Evolutionary conservation across 1,140 invertebrate species (phyloP).

Genomic region (Drosophila pandora): DNA sequence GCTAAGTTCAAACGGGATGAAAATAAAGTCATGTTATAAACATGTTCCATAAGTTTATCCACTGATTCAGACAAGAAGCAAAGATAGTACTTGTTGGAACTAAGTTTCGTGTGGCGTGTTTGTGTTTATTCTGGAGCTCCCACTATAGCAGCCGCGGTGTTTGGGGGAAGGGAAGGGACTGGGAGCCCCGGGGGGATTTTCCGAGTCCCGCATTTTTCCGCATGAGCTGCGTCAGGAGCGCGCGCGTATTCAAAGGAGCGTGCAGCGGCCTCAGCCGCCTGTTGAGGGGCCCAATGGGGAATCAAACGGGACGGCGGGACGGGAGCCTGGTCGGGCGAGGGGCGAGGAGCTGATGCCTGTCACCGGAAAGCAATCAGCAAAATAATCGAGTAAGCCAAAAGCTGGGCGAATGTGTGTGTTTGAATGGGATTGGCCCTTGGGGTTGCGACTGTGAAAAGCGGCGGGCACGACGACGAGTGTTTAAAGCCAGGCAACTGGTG

Average conservation of each 20-base stretch:
- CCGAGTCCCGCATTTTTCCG: slow-evolving; percentile 70
- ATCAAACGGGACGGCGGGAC: not conserved
- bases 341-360: slow-evolving; percentile 35
- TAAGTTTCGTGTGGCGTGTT: not conserved
- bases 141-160: slow-evolving; percentile 31
- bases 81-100: not conserved
- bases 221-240: slow-evolving; percentile 59
- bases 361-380: slow-evolving; percentile 80
- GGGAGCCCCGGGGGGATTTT: slow-evolving; percentile 24
- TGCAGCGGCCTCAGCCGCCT: slow-evolving; percentile 33
- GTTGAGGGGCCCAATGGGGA: slow-evolving; percentile 53
- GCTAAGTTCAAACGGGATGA: not conserved
- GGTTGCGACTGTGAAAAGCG: slow-evolving; percentile 62
- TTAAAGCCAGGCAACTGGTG: slow-evolving; percentile 36
- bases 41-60: not conserved
- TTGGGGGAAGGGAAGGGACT: slow-evolving; percentile 8
- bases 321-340: not conserved
- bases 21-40: not conserved
- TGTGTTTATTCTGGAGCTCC: slow-evolving; percentile 20
- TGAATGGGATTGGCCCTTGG: slow-evolving; percentile 47
- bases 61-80: not conserved
- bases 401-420: slow-evolving; percentile 16
- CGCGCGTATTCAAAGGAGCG: slow-evolving; percentile 58
- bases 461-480: slow-evolving; percentile 16
- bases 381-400: slow-evolving; percentile 74